Evolutionary conservation across 2,113 vertebrate species (phyloP).

Genomic region (Pithys albifrons): DNA sequence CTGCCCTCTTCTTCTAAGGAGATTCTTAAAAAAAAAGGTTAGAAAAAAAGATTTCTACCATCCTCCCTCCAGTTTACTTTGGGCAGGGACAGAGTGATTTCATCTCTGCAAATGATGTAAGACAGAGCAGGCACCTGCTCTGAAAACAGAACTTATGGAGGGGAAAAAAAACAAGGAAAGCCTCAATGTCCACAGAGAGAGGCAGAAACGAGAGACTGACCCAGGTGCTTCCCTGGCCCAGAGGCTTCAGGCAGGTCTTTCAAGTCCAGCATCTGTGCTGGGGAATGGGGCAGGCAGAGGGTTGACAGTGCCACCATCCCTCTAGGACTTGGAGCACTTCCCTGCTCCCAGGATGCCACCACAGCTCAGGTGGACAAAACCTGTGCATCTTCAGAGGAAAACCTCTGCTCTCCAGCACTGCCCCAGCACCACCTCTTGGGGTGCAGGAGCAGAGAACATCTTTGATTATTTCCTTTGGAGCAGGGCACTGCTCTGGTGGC

Average conservation of each 20-base stretch:
- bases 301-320: neutral
- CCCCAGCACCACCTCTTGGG: neutral
- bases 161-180: neutral
- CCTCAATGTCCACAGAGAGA: neutral
- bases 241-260: neutral
- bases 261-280: neutral
- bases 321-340: neutral
- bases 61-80: neutral
- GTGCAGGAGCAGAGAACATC: neutral
- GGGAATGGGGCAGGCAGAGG: neutral
- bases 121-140: neutral
- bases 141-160: neutral
- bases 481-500: too few species aligned
- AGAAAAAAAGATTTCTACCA: neutral
- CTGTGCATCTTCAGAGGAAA: neutral
- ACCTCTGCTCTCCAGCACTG: neutral
- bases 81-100: neutral
- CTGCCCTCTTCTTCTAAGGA: neutral
- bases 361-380: neutral
- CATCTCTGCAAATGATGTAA: neutral
- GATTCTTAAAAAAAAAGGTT: neutral
- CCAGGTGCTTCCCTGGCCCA: neutral
- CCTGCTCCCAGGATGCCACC: neutral
- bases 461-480: neutral
- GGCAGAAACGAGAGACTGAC: neutral